Percentiles rank a stretch among this genome's conserved stretches.
Evolutionary conservation across 2,888 invertebrate species (phyloP).

Genomic region (Drosophila setosimentum): DNA sequence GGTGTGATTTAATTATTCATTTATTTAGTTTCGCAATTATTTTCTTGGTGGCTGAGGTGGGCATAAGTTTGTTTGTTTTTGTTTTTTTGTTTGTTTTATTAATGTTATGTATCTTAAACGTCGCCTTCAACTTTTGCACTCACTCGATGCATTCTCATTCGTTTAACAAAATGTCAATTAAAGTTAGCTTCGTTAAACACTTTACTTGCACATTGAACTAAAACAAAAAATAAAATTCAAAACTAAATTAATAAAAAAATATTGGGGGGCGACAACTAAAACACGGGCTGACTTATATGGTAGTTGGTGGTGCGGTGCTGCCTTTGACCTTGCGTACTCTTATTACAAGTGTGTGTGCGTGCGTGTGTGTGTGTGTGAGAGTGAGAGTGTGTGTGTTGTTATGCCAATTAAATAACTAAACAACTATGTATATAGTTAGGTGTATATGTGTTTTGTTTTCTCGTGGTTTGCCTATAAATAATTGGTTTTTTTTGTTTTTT

Average conservation of each 20-base stretch:
- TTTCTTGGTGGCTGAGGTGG: conserved; percentile 81
- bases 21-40: conserved; percentile 33
- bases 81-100: conserved; percentile 21
- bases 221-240: conserved; percentile 73
- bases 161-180: conserved; percentile 46
- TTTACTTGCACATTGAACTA: conserved; percentile 76
- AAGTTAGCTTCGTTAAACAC: conserved; percentile 48
- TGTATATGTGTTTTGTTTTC: conserved; percentile 29
- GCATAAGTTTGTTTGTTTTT: conserved; percentile 63
- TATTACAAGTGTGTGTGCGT: conserved; percentile 7
- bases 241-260: conserved; percentile 45
- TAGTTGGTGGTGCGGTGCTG: conserved; percentile 73
- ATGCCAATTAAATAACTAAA: conserved; percentile 73
- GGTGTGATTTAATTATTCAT: conserved; percentile 30
- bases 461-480: conserved; percentile 45
- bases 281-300: conserved; percentile 73
- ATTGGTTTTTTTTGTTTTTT: conserved; percentile 9
- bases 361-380: not conserved
- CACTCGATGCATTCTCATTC: conserved; percentile 30
- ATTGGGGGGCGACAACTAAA: conserved; percentile 44
- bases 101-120: conserved; percentile 27
- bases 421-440: conserved; percentile 42
- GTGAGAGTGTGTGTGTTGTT: conserved; percentile 13
- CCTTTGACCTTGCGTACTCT: conserved; percentile 47
- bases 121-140: conserved; percentile 25